Conservation (phyloP, 2,797 vertebrate species). For the Spheniscus humboldti region DNA sequence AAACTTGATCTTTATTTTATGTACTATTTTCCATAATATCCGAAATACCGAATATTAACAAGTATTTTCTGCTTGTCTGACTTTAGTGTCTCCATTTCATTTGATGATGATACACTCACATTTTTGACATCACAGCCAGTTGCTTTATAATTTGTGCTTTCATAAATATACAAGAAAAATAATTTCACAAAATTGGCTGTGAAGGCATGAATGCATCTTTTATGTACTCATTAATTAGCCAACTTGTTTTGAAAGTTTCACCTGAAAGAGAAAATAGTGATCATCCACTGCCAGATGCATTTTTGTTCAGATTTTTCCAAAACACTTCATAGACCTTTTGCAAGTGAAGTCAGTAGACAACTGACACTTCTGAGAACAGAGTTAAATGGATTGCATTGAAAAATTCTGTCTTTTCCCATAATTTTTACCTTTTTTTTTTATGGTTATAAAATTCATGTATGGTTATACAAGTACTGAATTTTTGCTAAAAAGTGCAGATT, state of each 20-base stretch:
- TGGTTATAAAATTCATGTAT: no score
- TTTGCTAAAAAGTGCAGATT: neutral
- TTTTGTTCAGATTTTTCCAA: neutral
- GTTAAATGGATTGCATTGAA: neutral
- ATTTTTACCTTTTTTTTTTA: neutral
- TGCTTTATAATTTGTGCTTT: neutral
- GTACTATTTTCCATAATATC: neutral
- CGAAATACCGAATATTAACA: neutral
- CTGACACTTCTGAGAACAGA: neutral
- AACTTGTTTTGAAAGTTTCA: neutral
- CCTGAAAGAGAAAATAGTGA: neutral
- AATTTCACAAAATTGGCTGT: neutral
- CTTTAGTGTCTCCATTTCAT: neutral
- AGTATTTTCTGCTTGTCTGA: neutral
- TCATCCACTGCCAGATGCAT: accelerated
- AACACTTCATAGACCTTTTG: neutral
- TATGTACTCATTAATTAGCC: neutral
- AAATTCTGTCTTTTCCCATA: neutral
- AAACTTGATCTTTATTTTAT: neutral
- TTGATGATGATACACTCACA: neutral
- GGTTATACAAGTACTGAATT: neutral
- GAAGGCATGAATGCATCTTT: neutral
- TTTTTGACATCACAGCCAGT: neutral
- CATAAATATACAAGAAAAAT: neutral
- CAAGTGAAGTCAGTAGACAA: neutral